Percentiles rank a stretch among this genome's conserved stretches.
These are phyloP conservation scores for Bombus fervidus DNA, from an alignment of 1,140 invertebrate species.

Conservation along the genomic window DNA sequence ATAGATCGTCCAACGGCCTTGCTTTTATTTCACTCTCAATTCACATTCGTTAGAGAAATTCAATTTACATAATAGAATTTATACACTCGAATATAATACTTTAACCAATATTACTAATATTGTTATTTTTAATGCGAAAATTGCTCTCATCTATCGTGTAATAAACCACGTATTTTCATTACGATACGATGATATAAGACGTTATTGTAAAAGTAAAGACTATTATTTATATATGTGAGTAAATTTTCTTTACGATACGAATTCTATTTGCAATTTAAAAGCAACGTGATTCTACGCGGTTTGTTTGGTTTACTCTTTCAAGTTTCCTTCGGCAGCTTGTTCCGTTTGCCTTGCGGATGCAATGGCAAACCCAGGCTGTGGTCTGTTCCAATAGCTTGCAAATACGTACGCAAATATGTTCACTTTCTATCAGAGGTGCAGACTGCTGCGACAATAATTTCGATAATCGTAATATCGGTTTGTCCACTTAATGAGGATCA, in stretches of 20 bases:
- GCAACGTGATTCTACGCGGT: neutral
- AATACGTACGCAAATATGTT: conserved; percentile 36
- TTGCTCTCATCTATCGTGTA: neutral
- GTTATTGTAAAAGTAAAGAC: neutral
- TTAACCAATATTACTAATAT: neutral
- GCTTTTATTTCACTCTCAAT: neutral
- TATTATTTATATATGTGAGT: neutral
- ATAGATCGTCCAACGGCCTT: neutral
- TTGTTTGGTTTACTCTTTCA: conserved; percentile 31
- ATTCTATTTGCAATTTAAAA: neutral
- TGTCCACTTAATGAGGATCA: neutral
- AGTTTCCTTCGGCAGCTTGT: neutral
- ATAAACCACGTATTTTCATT: neutral
- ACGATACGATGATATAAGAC: neutral
- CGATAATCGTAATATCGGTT: neutral
- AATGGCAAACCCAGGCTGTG: conserved; percentile 24
- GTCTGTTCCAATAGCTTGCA: conserved; percentile 34
- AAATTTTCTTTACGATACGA: neutral
- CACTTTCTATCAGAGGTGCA: conserved; percentile 18
- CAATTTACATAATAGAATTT: neutral
- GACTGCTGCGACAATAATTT: neutral
- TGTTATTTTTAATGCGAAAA: neutral
- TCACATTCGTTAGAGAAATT: neutral
- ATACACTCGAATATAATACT: too few relatives aligned
- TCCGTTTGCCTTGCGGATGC: conserved; percentile 30